Evolutionary conservation across 2,888 invertebrate genomes (phyloP), one percentile per base, ranked within the genome.

Genomic region (Rosalia funebris): DNA sequence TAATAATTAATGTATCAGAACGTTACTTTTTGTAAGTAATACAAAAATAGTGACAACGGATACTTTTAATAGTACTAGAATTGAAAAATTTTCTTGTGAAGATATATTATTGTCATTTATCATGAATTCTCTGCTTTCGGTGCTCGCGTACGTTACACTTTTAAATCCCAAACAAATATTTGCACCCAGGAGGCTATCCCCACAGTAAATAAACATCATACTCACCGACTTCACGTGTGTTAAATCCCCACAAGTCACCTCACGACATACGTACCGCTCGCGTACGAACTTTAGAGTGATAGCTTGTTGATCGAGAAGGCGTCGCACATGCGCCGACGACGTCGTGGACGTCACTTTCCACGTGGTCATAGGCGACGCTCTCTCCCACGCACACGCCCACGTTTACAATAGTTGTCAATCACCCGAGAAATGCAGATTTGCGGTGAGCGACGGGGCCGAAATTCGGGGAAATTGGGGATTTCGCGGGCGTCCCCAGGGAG

Each of bases 351-450:
- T 25, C 39, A 25, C 15, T 31, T 20, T 31, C 37, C 50, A 39
- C 50, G 39, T 39, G 39, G 50, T 50, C 14, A 15, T n/a, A 36
- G 34, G 19, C 37, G 48, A 37, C 48, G 48, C 48, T 50, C 5
- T 17, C 50, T 12, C 50, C 50, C 50, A 50, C 50, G 15, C 50
- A n/a, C n/a, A 1, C 50, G 11, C 50, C 50, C 50, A 50, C 50
- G 25, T 1, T 41, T 39, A 37, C 37, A 20, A 48, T 37, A 36
- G 36, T 14, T 48, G 48, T 37, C 48, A 19, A 48, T 39, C 39
- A 39, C 15, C 12, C 25, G 50, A 20, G 50, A 39, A 41, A 50
- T 39, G 25, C 20, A n/a, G 37, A 37, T 14, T 14, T 17, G 36
- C 20, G 25, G 50, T 14, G 12, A 11, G 11, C 19, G 12, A 20